Base-by-base conservation (phyloP, 2,888 invertebrate species). In the Lypha dubia region DNA sequence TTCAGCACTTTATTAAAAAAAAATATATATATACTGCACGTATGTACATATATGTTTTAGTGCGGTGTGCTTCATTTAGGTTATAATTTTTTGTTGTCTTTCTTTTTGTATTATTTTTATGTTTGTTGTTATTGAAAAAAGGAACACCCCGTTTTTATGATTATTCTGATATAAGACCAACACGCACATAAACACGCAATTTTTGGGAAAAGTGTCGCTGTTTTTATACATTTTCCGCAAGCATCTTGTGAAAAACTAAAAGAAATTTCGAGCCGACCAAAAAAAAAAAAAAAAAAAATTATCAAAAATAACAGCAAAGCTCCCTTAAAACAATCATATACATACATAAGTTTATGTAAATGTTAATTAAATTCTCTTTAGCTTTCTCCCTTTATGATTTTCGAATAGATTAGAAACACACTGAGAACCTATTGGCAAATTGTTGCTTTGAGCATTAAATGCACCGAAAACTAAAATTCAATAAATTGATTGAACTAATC, bases 171-270 rank as follows among this genome's bases (percentile, higher is more conserved):
- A 70, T 84, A 81, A 84, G 74, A 84, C 81, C 80, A 81, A 70
- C 81, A 84, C 84, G 81, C 81, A 84, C 77, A 74, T 77, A 51
- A 74, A 74, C 81, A 84, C 84, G 74, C 80, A 77, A 70, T 74
- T 77, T 77, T 74, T 74, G 56, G 35, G 51, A 74, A 84, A 84
- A 81, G 24, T 74, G 62, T 77, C 73, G 65, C 65, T 38, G 63
- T 70, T 65, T 63, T 84, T 84, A 56, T 44, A 84, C 79, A 86
- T 80, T 85, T 85, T 85, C 85, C 83, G 68, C 84, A 81, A 83
- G 80, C 70, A 83, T 85, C 86, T 87, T 75, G 70, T 76, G 86
- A 79, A 83, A 79, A 84, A 86, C 85, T 80, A 75, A 83, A 77
- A 28, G 63, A 76, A 71, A 76, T 46, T 63, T 56, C 53, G 32